These are phyloP conservation scores for Morphnarchus princeps DNA, from an alignment of 2,113 vertebrate genomes.

Conservation along the genomic window DNA sequence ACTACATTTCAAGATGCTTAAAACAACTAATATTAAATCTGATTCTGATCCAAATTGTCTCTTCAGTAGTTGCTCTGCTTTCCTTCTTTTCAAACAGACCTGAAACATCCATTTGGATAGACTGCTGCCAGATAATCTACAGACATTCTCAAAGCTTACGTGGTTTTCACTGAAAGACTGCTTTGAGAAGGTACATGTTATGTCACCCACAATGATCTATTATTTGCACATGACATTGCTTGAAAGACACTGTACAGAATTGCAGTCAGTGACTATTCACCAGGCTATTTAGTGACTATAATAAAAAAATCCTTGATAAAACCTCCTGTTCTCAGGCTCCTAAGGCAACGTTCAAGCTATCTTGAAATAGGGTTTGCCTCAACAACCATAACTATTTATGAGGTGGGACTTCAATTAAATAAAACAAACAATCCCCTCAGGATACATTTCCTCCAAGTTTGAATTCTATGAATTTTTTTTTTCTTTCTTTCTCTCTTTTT, in stretches of 20 bases:
- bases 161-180: background rate
- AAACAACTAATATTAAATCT: background rate
- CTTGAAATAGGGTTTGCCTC: background rate
- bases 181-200: background rate
- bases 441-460: background rate
- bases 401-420: background rate
- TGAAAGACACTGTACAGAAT: background rate
- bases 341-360: background rate
- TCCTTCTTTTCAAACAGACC: background rate
- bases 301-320: background rate
- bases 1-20: background rate
- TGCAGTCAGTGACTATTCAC: background rate
- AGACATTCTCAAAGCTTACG: background rate
- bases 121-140: background rate
- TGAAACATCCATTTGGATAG: background rate
- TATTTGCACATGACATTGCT: background rate
- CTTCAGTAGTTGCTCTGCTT: background rate
- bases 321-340: background rate
- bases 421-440: background rate
- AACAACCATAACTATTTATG: background rate
- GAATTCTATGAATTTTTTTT: background rate
- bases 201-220: background rate
- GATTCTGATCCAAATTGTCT: background rate
- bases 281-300: background rate
- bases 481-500: background rate